Conservation (phyloP, 2,888 invertebrate species). For the Creontiades dilutus region DNA sequence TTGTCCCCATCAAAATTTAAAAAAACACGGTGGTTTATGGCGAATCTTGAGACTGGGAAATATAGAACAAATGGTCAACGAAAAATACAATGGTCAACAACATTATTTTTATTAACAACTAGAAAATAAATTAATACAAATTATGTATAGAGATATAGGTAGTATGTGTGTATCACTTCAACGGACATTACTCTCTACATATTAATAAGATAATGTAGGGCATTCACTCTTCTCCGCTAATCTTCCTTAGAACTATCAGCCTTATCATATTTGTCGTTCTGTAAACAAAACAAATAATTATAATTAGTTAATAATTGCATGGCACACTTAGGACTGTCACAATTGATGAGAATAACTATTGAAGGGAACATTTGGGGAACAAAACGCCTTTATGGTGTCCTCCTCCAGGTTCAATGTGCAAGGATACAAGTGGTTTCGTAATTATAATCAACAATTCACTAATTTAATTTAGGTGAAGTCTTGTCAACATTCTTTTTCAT, state of each 20-base stretch:
- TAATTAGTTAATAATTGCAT: neutral
- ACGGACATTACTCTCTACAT: constrained; percentile 41
- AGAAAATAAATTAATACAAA: constrained; percentile 63
- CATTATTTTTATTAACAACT: constrained; percentile 51
- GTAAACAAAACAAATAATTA: constrained; percentile 1
- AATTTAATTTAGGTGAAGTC: no score
- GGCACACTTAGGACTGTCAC: no score
- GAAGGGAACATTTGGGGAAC: neutral
- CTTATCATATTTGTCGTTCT: constrained; percentile 57
- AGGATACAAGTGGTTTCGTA: no score
- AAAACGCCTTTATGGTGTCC: no score
- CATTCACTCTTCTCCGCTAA: neutral
- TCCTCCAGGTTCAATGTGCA: no score
- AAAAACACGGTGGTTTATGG: no score
- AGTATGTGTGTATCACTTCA: constrained; percentile 38
- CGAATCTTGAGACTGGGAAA: no score
- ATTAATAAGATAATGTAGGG: neutral
- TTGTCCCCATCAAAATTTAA: no score
- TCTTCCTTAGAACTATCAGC: constrained; percentile 71
- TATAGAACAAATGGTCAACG: neutral
- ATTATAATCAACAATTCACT: no score
- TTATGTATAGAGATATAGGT: neutral
- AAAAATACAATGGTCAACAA: constrained; percentile 5
- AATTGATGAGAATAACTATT: neutral
- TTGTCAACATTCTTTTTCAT: no score